Conservation (phyloP, 2,797 vertebrate genomes). For the Anolis apletophallus region DNA sequence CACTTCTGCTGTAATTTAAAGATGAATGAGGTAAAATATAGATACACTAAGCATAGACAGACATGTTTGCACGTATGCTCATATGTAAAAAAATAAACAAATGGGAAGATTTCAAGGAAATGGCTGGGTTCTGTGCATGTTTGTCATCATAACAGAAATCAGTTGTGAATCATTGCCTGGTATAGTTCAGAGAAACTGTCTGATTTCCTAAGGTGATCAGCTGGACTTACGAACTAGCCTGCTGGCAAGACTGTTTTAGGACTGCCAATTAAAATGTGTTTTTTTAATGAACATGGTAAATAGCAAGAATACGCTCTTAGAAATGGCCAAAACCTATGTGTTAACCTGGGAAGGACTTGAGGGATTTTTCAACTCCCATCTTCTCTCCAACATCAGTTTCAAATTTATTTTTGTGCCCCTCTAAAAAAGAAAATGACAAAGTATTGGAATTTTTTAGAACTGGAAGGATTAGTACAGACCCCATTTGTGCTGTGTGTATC, state of each 20-base stretch:
- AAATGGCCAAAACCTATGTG: background rate
- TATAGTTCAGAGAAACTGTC: background rate
- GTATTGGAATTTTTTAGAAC: background rate
- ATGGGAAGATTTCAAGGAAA: background rate
- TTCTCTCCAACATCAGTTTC: background rate
- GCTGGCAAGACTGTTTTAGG: background rate
- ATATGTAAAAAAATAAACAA: background rate
- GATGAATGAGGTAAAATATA: background rate
- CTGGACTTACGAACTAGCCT: background rate
- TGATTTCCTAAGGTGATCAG: background rate
- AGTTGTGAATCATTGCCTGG: background rate
- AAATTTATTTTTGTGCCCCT: background rate
- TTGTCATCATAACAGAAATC: background rate
- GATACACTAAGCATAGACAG: background rate
- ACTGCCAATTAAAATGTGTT: constrained; percentile 1
- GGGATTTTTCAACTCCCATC: background rate
- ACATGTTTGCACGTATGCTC: background rate
- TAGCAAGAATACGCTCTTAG: background rate
- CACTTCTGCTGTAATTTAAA: background rate
- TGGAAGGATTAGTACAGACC: background rate
- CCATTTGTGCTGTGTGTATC: background rate
- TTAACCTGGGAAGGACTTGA: too few relatives aligned
- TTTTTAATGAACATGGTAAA: background rate
- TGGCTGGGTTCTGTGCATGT: background rate
- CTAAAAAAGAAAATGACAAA: background rate